Evolutionary conservation across 2,888 invertebrate species (phyloP).

Genomic region (Eueremaeus valkanovi): DNA sequence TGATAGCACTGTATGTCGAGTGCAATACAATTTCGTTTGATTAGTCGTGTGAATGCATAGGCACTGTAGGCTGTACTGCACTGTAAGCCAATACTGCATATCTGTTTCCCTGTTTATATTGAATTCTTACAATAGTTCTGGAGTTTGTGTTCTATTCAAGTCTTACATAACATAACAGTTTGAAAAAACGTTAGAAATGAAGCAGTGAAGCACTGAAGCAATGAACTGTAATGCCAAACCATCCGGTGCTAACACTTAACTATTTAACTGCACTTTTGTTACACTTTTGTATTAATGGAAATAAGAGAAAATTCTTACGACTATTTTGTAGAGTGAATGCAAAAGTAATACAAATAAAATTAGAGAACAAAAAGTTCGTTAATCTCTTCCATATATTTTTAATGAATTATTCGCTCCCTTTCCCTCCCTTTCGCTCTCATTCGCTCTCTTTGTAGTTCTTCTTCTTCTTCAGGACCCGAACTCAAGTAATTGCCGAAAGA

Average conservation of each 20-base stretch:
- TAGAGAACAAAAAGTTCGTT: constrained; percentile 20
- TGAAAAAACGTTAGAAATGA: neutral
- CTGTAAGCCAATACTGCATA: neutral
- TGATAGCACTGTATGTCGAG: neutral
- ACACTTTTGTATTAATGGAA: constrained; percentile 28
- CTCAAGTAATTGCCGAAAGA: constrained; percentile 13
- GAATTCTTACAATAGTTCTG: constrained; percentile 1
- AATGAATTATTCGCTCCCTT: neutral
- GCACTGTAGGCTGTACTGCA: too few relatives aligned
- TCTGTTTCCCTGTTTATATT: neutral
- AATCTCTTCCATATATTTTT: constrained; percentile 27
- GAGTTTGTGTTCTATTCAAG: neutral
- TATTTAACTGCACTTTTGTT: constrained; percentile 33
- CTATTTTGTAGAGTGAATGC: constrained; percentile 10
- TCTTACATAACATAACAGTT: constrained; percentile 8
- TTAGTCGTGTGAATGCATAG: too few relatives aligned
- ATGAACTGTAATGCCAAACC: constrained; percentile 31
- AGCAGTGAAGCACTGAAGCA: constrained; percentile 1
- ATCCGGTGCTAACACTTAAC: constrained; percentile 32
- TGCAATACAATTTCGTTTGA: neutral
- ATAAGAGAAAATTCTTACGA: constrained; percentile 25
- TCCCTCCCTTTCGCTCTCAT: neutral
- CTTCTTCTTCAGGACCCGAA: too few relatives aligned
- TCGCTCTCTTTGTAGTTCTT: neutral
- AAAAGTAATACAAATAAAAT: constrained; percentile 16